phyloP scores from a whole-genome alignment of 1,140 invertebrate genomes.

The Tachypleus tridentatus region DNA sequence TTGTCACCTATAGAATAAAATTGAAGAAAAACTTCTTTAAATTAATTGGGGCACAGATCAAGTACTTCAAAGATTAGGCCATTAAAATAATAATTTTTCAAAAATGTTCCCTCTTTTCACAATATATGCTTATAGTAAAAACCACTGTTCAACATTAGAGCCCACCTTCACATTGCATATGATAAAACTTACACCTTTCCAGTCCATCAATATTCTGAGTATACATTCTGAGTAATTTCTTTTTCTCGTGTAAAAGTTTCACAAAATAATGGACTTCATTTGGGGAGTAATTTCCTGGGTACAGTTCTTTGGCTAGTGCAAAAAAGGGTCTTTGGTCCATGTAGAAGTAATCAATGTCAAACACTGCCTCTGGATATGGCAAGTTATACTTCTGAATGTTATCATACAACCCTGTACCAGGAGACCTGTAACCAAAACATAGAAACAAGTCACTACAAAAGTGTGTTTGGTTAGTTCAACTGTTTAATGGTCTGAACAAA shows the following conservation, averaged over 20 bases:
- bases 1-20: too few species aligned
- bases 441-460: too few species aligned
- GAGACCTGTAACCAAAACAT: conserved; percentile 28
- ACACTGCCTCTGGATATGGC: conserved; percentile 39
- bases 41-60: too few species aligned
- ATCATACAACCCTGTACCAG: conserved; percentile 41
- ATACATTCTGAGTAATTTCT: conserved; percentile 34
- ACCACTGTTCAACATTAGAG: too few species aligned
- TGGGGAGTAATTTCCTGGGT: conserved; percentile 36
- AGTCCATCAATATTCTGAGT: conserved; percentile 40
- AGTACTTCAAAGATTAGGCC: too few species aligned
- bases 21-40: too few species aligned
- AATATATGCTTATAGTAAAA: too few species aligned
- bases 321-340: conserved; percentile 36
- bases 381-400: conserved; percentile 39
- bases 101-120: too few species aligned
- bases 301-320: conserved; percentile 36
- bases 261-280: conserved; percentile 37
- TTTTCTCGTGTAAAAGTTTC: conserved; percentile 31
- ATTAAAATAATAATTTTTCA: too few species aligned
- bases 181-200: conserved; percentile 33
- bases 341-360: conserved; percentile 37
- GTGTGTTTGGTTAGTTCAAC: too few species aligned
- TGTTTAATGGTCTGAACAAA: too few species aligned
- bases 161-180: too few species aligned